Conservation (phyloP, 2,113 vertebrate species). For the Lophochroa leadbeateri region DNA sequence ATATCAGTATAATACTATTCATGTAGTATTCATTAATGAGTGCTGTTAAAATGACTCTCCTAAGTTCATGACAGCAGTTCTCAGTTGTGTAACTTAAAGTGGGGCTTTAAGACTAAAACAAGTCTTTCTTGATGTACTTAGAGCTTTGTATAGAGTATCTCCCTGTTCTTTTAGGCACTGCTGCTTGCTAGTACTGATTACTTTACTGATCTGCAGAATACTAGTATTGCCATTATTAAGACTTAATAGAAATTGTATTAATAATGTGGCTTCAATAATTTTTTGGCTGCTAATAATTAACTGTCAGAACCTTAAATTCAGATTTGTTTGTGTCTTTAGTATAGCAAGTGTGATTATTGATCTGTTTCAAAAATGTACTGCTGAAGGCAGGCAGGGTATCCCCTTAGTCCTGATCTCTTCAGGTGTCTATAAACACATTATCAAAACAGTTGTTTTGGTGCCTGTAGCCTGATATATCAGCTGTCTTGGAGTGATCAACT, state of each 20-base stretch:
- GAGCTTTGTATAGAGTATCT: background rate
- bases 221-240: background rate
- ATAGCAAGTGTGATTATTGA: background rate
- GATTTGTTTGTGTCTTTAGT: background rate
- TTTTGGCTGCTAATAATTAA: background rate
- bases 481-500: background rate
- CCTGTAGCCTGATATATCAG: background rate
- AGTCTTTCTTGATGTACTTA: background rate
- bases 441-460: background rate
- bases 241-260: background rate
- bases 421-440: accelerated
- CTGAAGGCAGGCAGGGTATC: background rate
- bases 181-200: background rate
- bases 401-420: background rate
- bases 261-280: background rate
- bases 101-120: background rate
- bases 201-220: background rate
- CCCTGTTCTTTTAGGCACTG: background rate
- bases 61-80: background rate
- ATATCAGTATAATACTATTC: background rate
- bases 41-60: background rate
- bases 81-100: background rate
- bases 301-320: background rate
- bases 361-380: background rate
- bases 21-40: background rate